These are phyloP conservation scores for Cherax destructor DNA, from an alignment of 1,140 invertebrate genomes.

Conservation along the genomic window DNA sequence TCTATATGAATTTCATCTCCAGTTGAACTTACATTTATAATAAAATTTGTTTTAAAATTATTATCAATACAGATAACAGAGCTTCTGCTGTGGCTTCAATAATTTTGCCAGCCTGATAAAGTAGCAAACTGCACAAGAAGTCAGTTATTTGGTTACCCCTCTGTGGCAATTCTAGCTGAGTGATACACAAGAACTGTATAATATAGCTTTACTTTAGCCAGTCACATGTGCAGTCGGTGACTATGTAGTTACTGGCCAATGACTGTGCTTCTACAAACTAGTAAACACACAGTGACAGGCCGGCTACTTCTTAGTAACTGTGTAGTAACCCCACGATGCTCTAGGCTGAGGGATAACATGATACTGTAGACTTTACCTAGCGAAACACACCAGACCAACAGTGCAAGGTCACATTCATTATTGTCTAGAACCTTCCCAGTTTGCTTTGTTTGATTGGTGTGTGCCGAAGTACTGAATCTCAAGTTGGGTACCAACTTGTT, in stretches of 20 bases:
- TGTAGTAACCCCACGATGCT: neutral
- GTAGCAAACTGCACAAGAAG: neutral
- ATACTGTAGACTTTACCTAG: neutral
- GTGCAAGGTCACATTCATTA: neutral
- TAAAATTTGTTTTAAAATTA: neutral
- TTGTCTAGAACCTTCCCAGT: neutral
- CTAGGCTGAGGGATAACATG: neutral
- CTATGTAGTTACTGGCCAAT: neutral
- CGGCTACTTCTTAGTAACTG: neutral
- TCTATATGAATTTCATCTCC: neutral
- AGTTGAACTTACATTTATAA: neutral
- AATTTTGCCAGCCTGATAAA: neutral
- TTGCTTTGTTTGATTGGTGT: neutral
- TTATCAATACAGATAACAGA: too few species aligned
- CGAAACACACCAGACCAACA: neutral
- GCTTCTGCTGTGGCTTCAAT: neutral
- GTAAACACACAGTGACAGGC: neutral
- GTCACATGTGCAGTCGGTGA: neutral
- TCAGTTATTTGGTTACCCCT: neutral
- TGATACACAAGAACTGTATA: neutral
- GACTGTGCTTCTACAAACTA: neutral
- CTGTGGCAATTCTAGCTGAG: neutral
- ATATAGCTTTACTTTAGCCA: neutral
- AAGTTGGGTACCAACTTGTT: neutral
- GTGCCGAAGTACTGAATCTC: neutral